Evolutionary conservation across 2,113 vertebrate genomes (phyloP).

Genomic region (Microcebus tavaratra): DNA sequence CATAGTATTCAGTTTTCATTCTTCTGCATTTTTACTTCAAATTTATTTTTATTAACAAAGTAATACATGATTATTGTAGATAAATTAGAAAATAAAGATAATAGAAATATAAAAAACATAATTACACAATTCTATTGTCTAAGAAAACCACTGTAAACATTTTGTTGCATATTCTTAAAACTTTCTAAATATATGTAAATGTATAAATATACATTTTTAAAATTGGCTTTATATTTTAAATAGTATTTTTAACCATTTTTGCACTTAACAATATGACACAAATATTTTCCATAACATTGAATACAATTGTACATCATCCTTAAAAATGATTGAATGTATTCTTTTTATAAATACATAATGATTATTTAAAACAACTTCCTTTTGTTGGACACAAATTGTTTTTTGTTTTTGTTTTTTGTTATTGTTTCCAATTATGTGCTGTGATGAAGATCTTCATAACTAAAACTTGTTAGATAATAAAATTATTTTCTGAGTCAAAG

Average conservation of each 20-base stretch:
- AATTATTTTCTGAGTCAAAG: conserved; percentile 37
- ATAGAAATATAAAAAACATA: background rate
- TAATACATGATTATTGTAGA: background rate
- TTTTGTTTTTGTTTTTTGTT: background rate
- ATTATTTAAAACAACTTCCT: background rate
- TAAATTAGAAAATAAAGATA: background rate
- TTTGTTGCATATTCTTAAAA: conserved; percentile 27
- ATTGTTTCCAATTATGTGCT: background rate
- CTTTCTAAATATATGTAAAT: background rate
- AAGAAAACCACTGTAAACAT: background rate
- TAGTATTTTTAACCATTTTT: background rate
- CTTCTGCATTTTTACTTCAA: background rate
- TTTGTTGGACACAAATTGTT: background rate
- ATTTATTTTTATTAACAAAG: conserved; percentile 3
- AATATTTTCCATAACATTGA: background rate
- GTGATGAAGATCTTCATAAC: background rate
- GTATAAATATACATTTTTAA: background rate
- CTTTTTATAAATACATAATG: background rate
- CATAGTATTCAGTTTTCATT: background rate
- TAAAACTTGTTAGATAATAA: background rate
- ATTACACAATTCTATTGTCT: background rate
- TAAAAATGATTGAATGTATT: background rate
- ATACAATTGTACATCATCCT: background rate
- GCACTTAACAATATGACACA: background rate
- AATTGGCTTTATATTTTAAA: background rate